These are phyloP conservation scores for Cosmia pyralina DNA, from an alignment of 2,888 invertebrate species.

Conservation along the genomic window DNA sequence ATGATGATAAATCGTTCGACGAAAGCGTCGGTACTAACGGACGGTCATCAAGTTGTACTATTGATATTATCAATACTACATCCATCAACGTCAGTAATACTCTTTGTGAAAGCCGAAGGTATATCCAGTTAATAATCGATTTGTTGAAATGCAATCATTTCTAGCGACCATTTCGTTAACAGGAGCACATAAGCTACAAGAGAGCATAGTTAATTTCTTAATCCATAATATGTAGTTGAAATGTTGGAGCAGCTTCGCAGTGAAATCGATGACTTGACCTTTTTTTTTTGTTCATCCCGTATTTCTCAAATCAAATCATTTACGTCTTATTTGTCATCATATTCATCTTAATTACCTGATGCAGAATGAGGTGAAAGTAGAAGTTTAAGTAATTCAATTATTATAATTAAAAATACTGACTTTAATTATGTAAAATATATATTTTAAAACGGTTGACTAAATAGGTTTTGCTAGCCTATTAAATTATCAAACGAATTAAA, in stretches of 20 bases:
- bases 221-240: not conserved
- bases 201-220: not conserved
- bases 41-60: conserved; percentile 36
- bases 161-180: conserved; percentile 9
- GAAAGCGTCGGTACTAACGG: conserved; percentile 22
- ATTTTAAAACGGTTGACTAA: not conserved
- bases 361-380: not conserved
- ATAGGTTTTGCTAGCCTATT: conserved; percentile 7
- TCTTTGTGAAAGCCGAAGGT: conserved; percentile 5
- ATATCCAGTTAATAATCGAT: conserved; percentile 37
- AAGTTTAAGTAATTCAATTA: not conserved
- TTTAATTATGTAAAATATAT: too few species aligned
- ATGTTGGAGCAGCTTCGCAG: not conserved
- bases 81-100: conserved; percentile 46
- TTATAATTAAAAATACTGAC: not conserved
- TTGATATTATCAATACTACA: conserved; percentile 34
- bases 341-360: not conserved
- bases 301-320: not conserved
- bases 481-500: not conserved
- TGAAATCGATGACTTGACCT: not conserved
- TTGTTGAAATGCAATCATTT: conserved; percentile 26
- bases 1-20: conserved; percentile 44
- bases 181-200: not conserved
- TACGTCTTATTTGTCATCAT: not conserved
- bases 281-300: not conserved